Conservation (phyloP, 2,888 invertebrate genomes). For the Heliothis peltigera region DNA sequence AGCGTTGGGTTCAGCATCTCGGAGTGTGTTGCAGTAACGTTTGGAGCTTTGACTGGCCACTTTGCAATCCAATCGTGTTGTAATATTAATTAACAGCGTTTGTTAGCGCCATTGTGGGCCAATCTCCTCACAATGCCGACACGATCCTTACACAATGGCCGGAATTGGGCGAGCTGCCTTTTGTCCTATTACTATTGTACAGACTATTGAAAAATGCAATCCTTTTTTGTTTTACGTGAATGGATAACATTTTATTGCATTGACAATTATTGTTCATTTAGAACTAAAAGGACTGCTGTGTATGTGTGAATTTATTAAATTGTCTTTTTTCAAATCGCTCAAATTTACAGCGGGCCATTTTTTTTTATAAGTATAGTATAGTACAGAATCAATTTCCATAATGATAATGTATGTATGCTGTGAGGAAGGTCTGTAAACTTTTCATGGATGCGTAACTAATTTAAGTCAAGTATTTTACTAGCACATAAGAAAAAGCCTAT, state of each 20-base stretch:
- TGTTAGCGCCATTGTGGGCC: conserved; percentile 43
- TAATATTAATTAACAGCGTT: conserved; percentile 53
- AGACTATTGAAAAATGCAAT: conserved; percentile 16
- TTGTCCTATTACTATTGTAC: conserved; percentile 28
- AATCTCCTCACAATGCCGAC: conserved; percentile 23
- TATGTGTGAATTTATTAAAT: too few species aligned
- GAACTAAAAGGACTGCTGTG: too few species aligned
- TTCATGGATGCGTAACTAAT: too few species aligned
- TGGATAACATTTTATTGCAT: not conserved
- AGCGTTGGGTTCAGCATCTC: not conserved
- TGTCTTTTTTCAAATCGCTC: too few species aligned
- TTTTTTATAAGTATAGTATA: too few species aligned
- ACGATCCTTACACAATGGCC: conserved; percentile 36
- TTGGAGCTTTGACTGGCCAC: conserved; percentile 23
- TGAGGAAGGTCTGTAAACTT: too few species aligned
- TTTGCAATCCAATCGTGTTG: conserved; percentile 45
- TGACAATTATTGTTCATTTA: not conserved
- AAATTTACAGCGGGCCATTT: too few species aligned
- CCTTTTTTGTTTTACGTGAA: conserved; percentile 14
- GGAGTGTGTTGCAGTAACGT: not conserved
- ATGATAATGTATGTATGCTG: too few species aligned
- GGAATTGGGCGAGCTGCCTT: conserved; percentile 36
- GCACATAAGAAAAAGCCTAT: too few species aligned
- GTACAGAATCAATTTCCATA: too few species aligned
- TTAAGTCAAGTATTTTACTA: too few species aligned